Evolutionary conservation across 2,113 vertebrate genomes (phyloP), one percentile per base, ranked within the genome.

Genomic region (Oceanites oceanicus): DNA sequence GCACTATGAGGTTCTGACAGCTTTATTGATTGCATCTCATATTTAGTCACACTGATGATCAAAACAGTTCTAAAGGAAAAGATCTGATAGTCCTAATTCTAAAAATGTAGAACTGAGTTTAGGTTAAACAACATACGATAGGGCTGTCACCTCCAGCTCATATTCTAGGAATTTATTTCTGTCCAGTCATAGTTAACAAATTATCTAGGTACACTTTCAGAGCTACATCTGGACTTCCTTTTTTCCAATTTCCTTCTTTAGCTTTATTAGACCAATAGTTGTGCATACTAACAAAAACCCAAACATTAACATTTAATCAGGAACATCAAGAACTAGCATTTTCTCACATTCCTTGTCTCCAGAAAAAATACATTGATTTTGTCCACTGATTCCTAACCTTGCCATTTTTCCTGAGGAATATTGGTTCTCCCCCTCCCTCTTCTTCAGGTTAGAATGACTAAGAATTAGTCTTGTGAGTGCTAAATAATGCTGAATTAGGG

Each of bases 401-500:
- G 11, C 21, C 18, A 23, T 47, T 80, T 89, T 53, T 79, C 38
- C 52, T 77, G 66, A 21, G 14, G 29, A 74, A 36, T 26, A 13
- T 26, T 74, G 30, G 15, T 92, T 72, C 59, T 52, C 13, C 22
- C 1, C 0, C 3, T 84, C 17, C 30, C 12, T 27, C 21, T 81
- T 79, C 82, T 44, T 67, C 32, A 30, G 53, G 40, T 38, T 38
- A 62, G 36, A 89, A 87, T 14, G 11, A 42, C 34, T 77, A 92
- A 88, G 58, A 94, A 90, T 96, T 61, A 68, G 71, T 70, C 75
- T 63, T 25, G 26, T 49, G 86, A 80, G 27, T 82, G 34, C 32
- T 90, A 80, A 95, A 93, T 36, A 67, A 49, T 80, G 61, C 67
- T 95, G 94, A 96, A 96, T 96, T 97, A 93, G 52, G 80, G 97